phyloP scores from a whole-genome alignment of 2,888 invertebrate species.

The Chymomyza caudatula region DNA sequence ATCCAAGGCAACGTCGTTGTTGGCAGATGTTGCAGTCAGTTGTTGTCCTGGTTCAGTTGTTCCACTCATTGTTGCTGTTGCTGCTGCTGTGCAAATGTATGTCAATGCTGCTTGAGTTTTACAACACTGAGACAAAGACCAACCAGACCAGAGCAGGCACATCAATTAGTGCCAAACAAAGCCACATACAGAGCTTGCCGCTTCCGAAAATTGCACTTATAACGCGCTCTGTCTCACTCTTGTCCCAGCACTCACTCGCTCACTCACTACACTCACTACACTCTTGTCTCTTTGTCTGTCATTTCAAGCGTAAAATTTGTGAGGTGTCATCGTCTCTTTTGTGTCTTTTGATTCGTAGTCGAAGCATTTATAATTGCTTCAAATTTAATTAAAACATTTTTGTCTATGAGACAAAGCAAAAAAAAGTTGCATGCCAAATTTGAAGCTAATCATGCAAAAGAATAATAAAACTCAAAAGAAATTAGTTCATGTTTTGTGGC shows the following conservation, averaged over 20 bases:
- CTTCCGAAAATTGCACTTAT: background rate
- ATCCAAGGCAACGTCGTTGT: constrained; percentile 20
- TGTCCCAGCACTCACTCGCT: constrained; percentile 7
- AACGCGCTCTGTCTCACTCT: constrained; percentile 28
- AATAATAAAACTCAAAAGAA: too few relatives aligned
- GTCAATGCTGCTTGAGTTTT: constrained; percentile 29
- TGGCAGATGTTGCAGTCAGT: constrained; percentile 36
- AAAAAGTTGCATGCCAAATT: constrained; percentile 4
- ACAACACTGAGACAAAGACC: constrained; percentile 21
- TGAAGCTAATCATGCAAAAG: background rate
- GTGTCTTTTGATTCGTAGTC: constrained; percentile 49
- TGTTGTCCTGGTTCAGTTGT: constrained; percentile 28
- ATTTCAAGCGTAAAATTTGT: constrained; percentile 63
- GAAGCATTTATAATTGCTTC: constrained; percentile 60
- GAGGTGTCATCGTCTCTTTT: constrained; percentile 48
- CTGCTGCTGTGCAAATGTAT: constrained; percentile 42
- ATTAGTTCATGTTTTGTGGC: too few relatives aligned
- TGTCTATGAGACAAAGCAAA: too few relatives aligned
- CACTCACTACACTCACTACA: background rate
- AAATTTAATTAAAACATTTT: constrained; percentile 69
- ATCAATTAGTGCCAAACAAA: constrained; percentile 66
- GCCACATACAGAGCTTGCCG: constrained; percentile 44
- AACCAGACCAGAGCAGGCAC: constrained; percentile 46
- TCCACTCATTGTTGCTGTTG: constrained; percentile 18
- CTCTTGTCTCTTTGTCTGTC: constrained; percentile 45